Evolutionary conservation across 1,140 invertebrate genomes (phyloP).

Genomic region (Ctenoplectra terminalis): DNA sequence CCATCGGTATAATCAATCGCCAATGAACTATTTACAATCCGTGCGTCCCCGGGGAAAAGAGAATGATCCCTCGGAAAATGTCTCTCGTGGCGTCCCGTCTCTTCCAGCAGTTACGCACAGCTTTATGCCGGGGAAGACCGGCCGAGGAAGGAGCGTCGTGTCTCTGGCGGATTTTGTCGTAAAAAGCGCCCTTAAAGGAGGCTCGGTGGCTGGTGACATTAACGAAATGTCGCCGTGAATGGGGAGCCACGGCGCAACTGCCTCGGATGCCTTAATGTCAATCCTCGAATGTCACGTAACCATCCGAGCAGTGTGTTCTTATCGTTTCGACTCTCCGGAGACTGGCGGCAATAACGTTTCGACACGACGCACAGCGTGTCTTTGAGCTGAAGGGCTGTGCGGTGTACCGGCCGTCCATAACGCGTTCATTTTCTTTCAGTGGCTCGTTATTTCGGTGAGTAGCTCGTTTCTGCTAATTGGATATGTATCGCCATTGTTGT

Average conservation of each 20-base stretch:
- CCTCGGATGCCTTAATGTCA: slow-evolving; percentile 76
- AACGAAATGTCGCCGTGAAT: slow-evolving; percentile 76
- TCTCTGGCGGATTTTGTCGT: slow-evolving; percentile 73
- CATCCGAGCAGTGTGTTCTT: slow-evolving; percentile 68
- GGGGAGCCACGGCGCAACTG: slow-evolving; percentile 42
- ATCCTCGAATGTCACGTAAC: slow-evolving; percentile 81
- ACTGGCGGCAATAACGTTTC: slow-evolving; percentile 67
- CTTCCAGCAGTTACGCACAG: background rate
- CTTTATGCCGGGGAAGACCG: slow-evolving; percentile 11
- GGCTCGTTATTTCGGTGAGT: slow-evolving; percentile 57
- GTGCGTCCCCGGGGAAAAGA: background rate
- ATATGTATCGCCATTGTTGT: slow-evolving; percentile 58
- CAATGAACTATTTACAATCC: background rate
- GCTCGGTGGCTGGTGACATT: slow-evolving; percentile 73
- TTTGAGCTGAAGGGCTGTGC: background rate
- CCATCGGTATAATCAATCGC: no score
- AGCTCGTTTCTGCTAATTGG: slow-evolving; percentile 57
- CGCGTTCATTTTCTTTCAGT: slow-evolving; percentile 60
- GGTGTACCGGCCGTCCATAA: background rate
- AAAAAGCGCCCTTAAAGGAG: slow-evolving; percentile 75
- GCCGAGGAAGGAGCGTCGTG: slow-evolving; percentile 40
- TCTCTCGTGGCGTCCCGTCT: no score
- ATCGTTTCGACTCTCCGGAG: slow-evolving; percentile 71
- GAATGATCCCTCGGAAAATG: background rate
- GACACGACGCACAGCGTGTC: slow-evolving; percentile 56